These are phyloP conservation scores for Coreoperca whiteheadi DNA, from an alignment of 2,113 vertebrate species.

Conservation along the genomic window DNA sequence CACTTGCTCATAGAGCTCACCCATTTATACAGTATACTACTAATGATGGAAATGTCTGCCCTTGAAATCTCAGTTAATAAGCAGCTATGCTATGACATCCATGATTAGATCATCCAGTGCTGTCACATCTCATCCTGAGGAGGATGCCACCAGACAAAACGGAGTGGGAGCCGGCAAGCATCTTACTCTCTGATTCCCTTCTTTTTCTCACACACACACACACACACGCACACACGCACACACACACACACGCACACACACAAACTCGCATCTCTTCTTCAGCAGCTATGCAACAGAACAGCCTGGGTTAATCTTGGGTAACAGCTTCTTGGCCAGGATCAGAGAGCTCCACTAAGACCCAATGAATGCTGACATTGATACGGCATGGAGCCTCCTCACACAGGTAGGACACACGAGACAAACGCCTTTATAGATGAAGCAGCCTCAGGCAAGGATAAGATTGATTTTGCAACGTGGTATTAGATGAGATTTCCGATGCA, in stretches of 20 bases:
- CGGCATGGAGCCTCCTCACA: constrained; percentile 53
- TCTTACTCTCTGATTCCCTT: constrained; percentile 42
- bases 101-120: constrained; percentile 77
- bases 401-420: constrained; percentile 71
- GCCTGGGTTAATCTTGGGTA: constrained; percentile 71
- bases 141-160: constrained; percentile 77
- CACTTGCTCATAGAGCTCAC: constrained; percentile 32
- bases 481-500: constrained; percentile 74
- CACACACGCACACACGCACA: constrained; percentile 21
- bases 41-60: constrained; percentile 78
- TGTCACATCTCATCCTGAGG: constrained; percentile 76
- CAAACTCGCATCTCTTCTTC: constrained; percentile 42
- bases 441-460: constrained; percentile 69
- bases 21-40: constrained; percentile 50
- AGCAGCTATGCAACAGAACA: constrained; percentile 60
- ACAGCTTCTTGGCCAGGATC: constrained; percentile 70
- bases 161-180: constrained; percentile 52
- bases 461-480: constrained; percentile 72
- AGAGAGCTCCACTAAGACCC: constrained; percentile 65
- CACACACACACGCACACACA: constrained; percentile 5
- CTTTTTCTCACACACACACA: constrained; percentile 18
- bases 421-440: constrained; percentile 63
- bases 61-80: constrained; percentile 82
- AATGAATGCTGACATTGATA: constrained; percentile 71
- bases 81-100: constrained; percentile 78